Base-by-base conservation (phyloP, 1,140 invertebrate genomes). In the Varroa destructor region DNA sequence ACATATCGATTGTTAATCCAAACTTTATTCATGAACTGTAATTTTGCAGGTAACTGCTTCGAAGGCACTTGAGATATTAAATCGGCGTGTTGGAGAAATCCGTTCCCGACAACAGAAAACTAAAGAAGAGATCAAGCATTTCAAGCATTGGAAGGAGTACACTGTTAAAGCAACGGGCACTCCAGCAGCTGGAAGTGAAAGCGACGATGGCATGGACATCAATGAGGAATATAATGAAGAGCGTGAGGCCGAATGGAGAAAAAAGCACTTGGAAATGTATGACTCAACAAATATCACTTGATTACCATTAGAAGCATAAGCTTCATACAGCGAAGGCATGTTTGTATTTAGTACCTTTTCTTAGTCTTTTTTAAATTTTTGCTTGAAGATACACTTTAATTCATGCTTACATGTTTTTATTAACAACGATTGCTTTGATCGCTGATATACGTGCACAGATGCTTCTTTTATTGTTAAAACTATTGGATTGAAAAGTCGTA, bases 71-170 rank as follows among this genome's bases (percentile, higher is more conserved):
- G 61, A 67, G 37, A 67, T 67, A 40, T 40, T 46, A 12, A 36
- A 40, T 12, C 14, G 61, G 61, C 40, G 61, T 36, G 46, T 67
- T 46, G 61, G 40, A 12, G 61, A 67, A 37, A 36, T 12, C 46
- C 10, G 61, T 14, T 12, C 40, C 14, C 61, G 61, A 2, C 61
- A 67, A 8, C 1, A 14, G 2, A 12, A 67, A 40, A 37, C 61
- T 8, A 2, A 40, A 46, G 3, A 67, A 8, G 12, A 67, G 46
- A 67, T 67, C 12, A 67, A 40, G 12, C 10, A 67, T 37, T 67
- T 67, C 12, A 40, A n/a, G 36, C 40, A 67, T 14, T 67, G 61
- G 61, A n/a, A 67, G 46, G 46, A 67, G 12, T 12, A 43, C 61
- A 67, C 61, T 37, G 10, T 12, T 2, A 37, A 36, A 67, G 14